A percentile compares a stretch with the other conserved stretches of the same genome.
Conservation (phyloP, 2,888 invertebrate species). For the Cactoblastis cactorum region DNA sequence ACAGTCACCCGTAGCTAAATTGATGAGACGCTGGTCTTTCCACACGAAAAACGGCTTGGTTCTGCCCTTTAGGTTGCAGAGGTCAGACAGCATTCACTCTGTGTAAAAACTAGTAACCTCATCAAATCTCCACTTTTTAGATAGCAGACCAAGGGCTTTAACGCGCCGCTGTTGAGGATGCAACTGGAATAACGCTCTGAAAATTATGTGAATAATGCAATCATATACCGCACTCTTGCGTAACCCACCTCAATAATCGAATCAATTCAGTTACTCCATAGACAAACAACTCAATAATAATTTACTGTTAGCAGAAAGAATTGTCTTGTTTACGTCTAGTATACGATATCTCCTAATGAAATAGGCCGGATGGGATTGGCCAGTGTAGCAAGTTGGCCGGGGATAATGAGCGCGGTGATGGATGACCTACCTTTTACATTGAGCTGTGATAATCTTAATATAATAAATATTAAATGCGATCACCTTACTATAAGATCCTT, state of each 20-base stretch:
- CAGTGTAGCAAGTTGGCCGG: neutral
- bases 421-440: neutral
- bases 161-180: too few relatives aligned
- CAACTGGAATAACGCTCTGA: too few relatives aligned
- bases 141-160: too few relatives aligned
- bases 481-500: neutral
- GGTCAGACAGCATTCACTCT: too few relatives aligned
- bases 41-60: too few relatives aligned
- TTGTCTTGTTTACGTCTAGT: conserved; percentile 21
- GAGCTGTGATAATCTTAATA: conserved; percentile 2
- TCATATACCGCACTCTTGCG: neutral
- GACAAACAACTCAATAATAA: conserved; percentile 37
- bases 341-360: conserved; percentile 7
- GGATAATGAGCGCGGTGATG: conserved; percentile 9
- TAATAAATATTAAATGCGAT: neutral
- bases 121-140: too few relatives aligned
- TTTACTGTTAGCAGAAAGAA: conserved; percentile 27
- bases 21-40: too few relatives aligned
- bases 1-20: too few relatives aligned
- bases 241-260: conserved; percentile 4
- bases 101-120: too few relatives aligned
- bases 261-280: conserved; percentile 27
- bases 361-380: neutral
- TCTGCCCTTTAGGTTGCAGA: too few relatives aligned
- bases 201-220: too few relatives aligned